Conservation (phyloP, 2,113 vertebrate genomes). For the Tragelaphus scriptus region DNA sequence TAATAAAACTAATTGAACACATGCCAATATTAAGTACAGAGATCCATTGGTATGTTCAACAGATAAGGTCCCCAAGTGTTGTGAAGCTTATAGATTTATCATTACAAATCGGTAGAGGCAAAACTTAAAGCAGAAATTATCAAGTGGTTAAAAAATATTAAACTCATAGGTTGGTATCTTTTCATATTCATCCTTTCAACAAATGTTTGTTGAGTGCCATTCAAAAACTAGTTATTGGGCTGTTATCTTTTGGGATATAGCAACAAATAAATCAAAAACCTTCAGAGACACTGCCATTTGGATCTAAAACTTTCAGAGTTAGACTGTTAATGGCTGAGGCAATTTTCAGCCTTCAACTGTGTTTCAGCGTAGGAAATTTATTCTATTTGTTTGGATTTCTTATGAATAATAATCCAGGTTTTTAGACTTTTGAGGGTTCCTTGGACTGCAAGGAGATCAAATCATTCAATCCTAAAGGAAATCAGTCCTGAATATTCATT, state of each 20-base stretch:
- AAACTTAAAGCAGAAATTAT: not conserved
- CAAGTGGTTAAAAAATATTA: not conserved
- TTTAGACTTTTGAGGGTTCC: not conserved
- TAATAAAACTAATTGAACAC: not conserved
- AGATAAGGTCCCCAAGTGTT: not conserved
- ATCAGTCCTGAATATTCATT: not conserved
- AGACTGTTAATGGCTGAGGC: not conserved
- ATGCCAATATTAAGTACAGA: not conserved
- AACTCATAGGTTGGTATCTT: not conserved
- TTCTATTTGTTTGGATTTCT: not conserved
- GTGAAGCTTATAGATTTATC: not conserved
- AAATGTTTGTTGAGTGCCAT: not conserved
- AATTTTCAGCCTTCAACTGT: not conserved
- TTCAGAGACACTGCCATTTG: not conserved
- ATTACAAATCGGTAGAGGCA: not conserved
- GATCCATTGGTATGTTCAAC: not conserved
- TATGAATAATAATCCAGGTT: not conserved
- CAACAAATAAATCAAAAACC: not conserved
- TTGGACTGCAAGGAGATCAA: not conserved
- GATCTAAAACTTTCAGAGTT: not conserved
- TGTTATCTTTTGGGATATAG: not conserved
- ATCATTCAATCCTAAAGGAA: not conserved
- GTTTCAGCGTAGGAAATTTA: not conserved
- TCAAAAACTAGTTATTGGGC: not conserved
- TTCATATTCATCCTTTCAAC: not conserved